phyloP scores from a whole-genome alignment of 2,797 vertebrate species.

The Malacoraja senta region DNA sequence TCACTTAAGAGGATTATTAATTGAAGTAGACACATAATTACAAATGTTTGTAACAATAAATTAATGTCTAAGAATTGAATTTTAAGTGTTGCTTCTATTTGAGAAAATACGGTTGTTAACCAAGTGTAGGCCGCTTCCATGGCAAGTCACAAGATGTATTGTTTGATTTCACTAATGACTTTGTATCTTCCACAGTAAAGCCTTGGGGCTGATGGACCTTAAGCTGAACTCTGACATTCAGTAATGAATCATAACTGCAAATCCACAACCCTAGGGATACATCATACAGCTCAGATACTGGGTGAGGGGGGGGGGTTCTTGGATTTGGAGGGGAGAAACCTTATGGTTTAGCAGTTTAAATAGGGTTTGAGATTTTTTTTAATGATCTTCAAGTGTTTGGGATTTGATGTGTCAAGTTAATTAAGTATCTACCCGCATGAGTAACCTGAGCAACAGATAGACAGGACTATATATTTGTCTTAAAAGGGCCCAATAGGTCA shows the following conservation, averaged over 20 bases:
- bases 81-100: neutral
- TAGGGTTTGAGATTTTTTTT: no score
- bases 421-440: neutral
- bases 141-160: slow-evolving; percentile 21
- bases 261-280: neutral
- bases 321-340: no score
- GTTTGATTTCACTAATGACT: slow-evolving; percentile 17
- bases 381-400: neutral
- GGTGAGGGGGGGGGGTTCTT: no score
- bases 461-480: neutral
- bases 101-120: neutral
- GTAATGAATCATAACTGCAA: slow-evolving; percentile 37
- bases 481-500: neutral
- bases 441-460: neutral
- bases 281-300: neutral
- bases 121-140: neutral
- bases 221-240: slow-evolving; percentile 42
- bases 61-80: neutral
- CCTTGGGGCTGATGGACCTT: slow-evolving; percentile 38
- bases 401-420: neutral
- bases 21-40: neutral
- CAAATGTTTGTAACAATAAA: neutral
- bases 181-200: slow-evolving; percentile 40
- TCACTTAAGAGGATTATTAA: neutral
- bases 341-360: no score